Evolutionary conservation across 2,113 vertebrate genomes (phyloP), one percentile per base, ranked within the genome.

Genomic region (Pollimyrus isidori): DNA sequence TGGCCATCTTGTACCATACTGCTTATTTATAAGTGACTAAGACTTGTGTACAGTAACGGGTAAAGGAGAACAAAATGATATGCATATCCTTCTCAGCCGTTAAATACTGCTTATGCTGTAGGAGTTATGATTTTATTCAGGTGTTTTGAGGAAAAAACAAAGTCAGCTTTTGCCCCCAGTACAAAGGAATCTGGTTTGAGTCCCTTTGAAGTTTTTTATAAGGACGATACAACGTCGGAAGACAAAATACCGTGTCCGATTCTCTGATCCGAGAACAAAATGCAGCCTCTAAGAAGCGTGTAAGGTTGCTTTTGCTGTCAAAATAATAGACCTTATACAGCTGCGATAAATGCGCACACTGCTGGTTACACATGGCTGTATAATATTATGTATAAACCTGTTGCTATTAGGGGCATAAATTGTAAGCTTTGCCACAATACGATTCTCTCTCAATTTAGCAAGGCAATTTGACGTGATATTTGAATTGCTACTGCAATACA

Each of bases 1-100:
- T 82, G 83, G 88, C 91, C 84, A 52, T 93, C 94, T 93, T 92
- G 91, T 92, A 92, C 91, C n/a, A 90, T 92, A 92, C 89, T 90
- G 73, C 11, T 62, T 35, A 92, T 80, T 87, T n/a, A 83, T 56
- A 85, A 88, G 35, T 46, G 26, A 89, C 88, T 88, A 56, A 91
- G 88, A 91, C 89, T 80, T 92, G 89, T 93, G 93, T 91, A 90
- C 85, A 91, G 76, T 13, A 89, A 91, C 88, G 87, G 76, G 88
- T 89, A 87, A 90, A 92, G 89, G 90, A 53, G 88, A 84, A 90
- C 58, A 39, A 87, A 87, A 45, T n/a, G 45, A 76, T 87, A 30
- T 62, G 80, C 50, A 85, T 89, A 48, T 53, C 17, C 26, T 53
- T 39, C 73, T 82, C 42, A 50, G 45, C 35, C 26, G 30, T 88